phyloP scores from a whole-genome alignment of 1,140 invertebrate species.

The Monochamus saltuarius region DNA sequence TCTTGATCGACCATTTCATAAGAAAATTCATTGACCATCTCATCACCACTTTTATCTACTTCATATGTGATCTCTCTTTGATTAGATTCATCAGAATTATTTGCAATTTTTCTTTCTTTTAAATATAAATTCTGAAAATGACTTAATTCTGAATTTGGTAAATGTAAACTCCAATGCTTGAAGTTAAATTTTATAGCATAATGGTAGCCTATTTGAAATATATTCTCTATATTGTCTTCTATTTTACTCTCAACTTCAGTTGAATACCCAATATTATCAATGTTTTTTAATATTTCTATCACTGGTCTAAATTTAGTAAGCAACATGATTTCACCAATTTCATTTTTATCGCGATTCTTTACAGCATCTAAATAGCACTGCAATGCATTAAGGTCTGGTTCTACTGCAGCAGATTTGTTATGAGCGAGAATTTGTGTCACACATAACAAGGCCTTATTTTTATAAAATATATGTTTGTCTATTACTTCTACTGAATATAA shows the following conservation, averaged over 20 bases:
- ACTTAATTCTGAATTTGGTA: conserved; percentile 12
- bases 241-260: background rate
- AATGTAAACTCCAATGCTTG: conserved; percentile 1
- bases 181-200: conserved; percentile 18
- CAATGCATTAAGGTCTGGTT: conserved; percentile 10
- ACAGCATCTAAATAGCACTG: conserved; percentile 16
- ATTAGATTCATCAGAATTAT: conserved; percentile 7
- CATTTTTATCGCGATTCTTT: conserved; percentile 6
- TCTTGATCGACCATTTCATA: conserved; percentile 21
- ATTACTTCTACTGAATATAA: background rate
- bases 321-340: background rate
- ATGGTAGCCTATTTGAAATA: conserved; percentile 40
- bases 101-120: conserved; percentile 8
- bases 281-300: background rate
- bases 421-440: conserved; percentile 29
- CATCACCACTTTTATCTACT: conserved; percentile 13
- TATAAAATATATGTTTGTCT: conserved; percentile 28
- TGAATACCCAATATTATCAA: background rate
- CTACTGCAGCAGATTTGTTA: background rate
- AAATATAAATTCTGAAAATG: conserved; percentile 15
- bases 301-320: background rate
- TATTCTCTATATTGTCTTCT: conserved; percentile 30
- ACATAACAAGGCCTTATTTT: conserved; percentile 35
- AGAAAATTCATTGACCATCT: conserved; percentile 15
- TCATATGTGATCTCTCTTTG: conserved; percentile 18